These are phyloP conservation scores for Drosophila infuscata DNA, from an alignment of 2,888 invertebrate species.

Conservation along the genomic window DNA sequence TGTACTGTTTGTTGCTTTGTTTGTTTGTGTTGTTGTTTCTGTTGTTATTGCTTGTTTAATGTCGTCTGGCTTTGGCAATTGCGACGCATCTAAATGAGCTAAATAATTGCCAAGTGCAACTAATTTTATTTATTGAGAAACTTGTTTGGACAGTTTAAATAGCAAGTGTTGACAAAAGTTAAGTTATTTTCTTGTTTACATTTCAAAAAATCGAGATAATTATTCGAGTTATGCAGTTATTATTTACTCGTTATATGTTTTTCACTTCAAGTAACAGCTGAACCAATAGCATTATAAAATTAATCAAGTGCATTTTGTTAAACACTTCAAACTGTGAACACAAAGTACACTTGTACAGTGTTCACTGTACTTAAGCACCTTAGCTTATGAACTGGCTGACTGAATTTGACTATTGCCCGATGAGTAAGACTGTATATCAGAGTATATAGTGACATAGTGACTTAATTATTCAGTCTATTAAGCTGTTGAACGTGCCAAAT, in stretches of 20 bases:
- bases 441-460: conserved; percentile 54
- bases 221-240: not conserved
- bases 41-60: conserved; percentile 16
- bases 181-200: not conserved
- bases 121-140: not conserved
- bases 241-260: conserved; percentile 8
- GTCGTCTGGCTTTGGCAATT: conserved; percentile 43
- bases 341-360: conserved; percentile 5
- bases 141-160: not conserved
- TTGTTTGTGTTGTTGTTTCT: conserved; percentile 14
- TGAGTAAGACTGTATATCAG: conserved; percentile 14
- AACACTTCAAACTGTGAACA: not conserved
- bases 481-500: conserved; percentile 47
- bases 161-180: not conserved
- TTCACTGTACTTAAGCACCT: conserved; percentile 36
- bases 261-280: conserved; percentile 16
- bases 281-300: conserved; percentile 9
- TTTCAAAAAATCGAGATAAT: not conserved
- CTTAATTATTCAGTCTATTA: conserved; percentile 63
- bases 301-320: not conserved
- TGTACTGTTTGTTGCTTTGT: not conserved
- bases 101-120: conserved; percentile 13
- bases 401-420: not conserved
- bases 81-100: conserved; percentile 35
- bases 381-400: conserved; percentile 2